phyloP scores from a whole-genome alignment of 2,797 vertebrate genomes.

The Vireo griseus region DNA sequence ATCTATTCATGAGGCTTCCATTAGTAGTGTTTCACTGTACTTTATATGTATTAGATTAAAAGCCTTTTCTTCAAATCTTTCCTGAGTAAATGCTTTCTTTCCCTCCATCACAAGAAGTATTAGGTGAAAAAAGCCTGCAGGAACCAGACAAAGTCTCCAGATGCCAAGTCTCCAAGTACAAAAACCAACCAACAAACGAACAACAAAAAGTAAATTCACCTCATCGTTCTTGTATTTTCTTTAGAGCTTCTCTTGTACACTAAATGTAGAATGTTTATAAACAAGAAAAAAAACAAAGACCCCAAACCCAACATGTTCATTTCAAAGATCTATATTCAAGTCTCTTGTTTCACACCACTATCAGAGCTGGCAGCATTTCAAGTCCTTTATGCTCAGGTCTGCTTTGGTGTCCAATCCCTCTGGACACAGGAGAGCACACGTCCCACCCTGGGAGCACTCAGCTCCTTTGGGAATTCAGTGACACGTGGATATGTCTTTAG shows the following conservation, averaged over 20 bases:
- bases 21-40: background rate
- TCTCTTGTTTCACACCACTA: background rate
- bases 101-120: background rate
- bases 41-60: background rate
- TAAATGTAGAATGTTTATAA: background rate
- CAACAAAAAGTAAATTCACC: background rate
- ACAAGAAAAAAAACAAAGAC: background rate
- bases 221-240: background rate
- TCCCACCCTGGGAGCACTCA: background rate
- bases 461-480: background rate
- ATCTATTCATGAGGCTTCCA: background rate
- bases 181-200: background rate
- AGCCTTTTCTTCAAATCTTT: background rate
- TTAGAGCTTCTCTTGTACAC: background rate
- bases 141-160: background rate
- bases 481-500: fast-evolving
- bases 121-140: background rate
- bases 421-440: background rate
- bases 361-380: background rate
- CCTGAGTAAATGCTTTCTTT: background rate
- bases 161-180: background rate
- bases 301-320: background rate
- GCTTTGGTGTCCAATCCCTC: background rate
- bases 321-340: background rate
- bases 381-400: background rate